Evolutionary conservation across 2,888 invertebrate species (phyloP).

Genomic region (Malacosoma neustria): DNA sequence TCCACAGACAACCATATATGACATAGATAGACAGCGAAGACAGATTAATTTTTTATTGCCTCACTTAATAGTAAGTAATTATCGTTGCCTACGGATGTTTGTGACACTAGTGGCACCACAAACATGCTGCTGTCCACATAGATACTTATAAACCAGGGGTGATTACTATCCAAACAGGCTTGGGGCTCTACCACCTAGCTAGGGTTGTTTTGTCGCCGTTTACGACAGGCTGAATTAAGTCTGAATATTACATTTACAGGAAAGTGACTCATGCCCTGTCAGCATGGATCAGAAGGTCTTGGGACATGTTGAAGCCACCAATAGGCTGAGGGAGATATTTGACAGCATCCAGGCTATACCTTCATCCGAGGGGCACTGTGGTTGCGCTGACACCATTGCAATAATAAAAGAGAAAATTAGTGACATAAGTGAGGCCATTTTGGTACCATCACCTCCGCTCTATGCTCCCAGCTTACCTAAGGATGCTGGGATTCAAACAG

Average conservation of each 20-base stretch:
- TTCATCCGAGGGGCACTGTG: neutral
- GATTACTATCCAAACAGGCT: no score
- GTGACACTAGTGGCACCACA: no score
- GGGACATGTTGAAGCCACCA: conserved; percentile 17
- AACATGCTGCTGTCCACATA: no score
- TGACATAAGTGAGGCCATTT: conserved; percentile 11
- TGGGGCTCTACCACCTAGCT: no score
- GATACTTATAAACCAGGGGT: no score
- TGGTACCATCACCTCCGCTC: neutral
- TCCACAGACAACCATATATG: no score
- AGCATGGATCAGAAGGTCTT: conserved; percentile 23
- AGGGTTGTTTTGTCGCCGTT: no score
- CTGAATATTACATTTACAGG: conserved; percentile 21
- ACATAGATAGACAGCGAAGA: no score
- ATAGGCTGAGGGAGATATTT: conserved; percentile 14
- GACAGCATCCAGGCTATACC: conserved; percentile 7
- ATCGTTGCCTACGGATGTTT: no score
- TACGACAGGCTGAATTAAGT: no score
- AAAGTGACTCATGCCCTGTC: conserved; percentile 27
- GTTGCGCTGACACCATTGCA: conserved; percentile 6
- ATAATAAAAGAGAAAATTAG: conserved; percentile 10
- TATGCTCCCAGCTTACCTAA: neutral
- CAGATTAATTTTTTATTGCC: no score
- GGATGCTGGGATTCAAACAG: neutral
- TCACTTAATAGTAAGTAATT: no score